Conservation (phyloP, 2,113 vertebrate genomes). For the Bambusicola thoracicus region DNA sequence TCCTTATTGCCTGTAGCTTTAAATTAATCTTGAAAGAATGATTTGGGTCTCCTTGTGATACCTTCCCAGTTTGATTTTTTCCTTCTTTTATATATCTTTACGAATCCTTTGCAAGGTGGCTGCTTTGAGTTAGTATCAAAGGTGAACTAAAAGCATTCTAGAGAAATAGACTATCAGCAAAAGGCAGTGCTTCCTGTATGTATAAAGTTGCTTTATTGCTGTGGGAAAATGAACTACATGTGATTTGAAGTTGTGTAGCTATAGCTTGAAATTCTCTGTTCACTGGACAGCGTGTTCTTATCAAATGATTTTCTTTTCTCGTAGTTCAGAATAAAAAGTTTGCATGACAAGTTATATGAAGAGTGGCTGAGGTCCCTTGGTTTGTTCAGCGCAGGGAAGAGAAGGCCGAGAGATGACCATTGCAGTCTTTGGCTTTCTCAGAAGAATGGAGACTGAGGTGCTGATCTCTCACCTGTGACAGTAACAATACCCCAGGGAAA, state of each 20-base stretch:
- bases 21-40: not conserved
- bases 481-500: no score
- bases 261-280: not conserved
- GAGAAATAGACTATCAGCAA: not conserved
- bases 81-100: not conserved
- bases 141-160: not conserved
- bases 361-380: not conserved
- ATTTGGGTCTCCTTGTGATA: not conserved
- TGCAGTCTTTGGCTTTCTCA: not conserved
- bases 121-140: not conserved
- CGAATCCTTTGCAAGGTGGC: not conserved
- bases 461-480: no score
- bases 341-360: not conserved
- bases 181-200: not conserved
- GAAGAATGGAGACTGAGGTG: not conserved
- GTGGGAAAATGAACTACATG: not conserved
- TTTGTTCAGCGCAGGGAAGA: not conserved
- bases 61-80: not conserved
- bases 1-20: not conserved
- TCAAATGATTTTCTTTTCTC: not conserved
- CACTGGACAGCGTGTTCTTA: not conserved
- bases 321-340: not conserved
- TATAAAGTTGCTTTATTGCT: not conserved
- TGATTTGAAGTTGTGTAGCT: not conserved
- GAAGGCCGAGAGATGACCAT: not conserved